Evolutionary conservation across 2,113 vertebrate species (phyloP).

Genomic region (Phrynosoma platyrhinos): DNA sequence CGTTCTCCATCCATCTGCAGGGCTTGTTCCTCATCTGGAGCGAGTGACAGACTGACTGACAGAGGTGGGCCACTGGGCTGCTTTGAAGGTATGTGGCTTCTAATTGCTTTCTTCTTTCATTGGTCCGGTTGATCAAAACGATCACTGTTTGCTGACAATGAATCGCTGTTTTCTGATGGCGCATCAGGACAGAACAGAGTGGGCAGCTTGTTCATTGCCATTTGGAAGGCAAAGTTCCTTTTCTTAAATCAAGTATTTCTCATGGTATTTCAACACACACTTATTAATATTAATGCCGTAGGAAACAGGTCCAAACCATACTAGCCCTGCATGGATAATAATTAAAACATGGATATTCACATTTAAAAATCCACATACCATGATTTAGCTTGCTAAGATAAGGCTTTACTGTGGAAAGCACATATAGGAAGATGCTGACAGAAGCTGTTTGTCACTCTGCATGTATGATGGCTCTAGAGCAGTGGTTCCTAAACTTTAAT

Average conservation of each 20-base stretch:
- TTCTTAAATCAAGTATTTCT: too few species aligned
- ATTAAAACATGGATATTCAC: neutral
- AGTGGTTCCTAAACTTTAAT: too few species aligned
- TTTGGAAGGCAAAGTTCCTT: neutral
- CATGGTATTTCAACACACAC: too few species aligned
- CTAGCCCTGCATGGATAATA: neutral
- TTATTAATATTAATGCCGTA: neutral
- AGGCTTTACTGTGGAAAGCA: neutral
- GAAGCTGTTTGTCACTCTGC: neutral
- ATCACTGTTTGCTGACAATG: neutral
- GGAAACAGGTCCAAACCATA: neutral
- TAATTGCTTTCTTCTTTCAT: neutral
- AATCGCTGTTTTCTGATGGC: neutral
- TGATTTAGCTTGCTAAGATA: neutral
- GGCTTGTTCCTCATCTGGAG: neutral
- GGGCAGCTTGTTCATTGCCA: neutral
- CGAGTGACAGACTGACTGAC: neutral
- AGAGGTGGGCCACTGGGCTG: neutral
- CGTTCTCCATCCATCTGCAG: neutral
- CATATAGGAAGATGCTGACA: too few species aligned
- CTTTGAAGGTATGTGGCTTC: slow-evolving; percentile 5
- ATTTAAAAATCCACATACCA: neutral
- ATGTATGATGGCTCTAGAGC: too few species aligned
- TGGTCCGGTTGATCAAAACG: neutral
- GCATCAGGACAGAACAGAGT: neutral